Evolutionary conservation across 2,888 invertebrate species (phyloP), one percentile per base, ranked within the genome.

Genomic region (Acrobasis consociella): DNA sequence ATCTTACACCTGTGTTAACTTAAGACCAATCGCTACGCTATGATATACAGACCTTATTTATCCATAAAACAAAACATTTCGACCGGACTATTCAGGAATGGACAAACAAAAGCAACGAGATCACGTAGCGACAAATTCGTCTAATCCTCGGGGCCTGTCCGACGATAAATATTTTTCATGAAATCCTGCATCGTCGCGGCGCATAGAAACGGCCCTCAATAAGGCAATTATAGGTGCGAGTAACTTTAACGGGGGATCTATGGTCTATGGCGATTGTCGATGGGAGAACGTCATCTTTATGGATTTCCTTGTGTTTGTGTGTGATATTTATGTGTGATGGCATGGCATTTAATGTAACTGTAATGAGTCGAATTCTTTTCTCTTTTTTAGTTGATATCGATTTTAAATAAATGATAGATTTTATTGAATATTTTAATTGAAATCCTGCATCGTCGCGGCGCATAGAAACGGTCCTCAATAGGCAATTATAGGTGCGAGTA

Each of bases 181-280:
- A 87, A 90, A 88, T 89, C 90, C 86, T 78, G 72, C 76, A 78
- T 72, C 81, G 77, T 78, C 78, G 77, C 76, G 76, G 69, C 85
- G 91, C 91, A 92, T 92, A 86, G 87, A 91, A 91, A 92, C 88
- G 78, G 88, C 89, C 77, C 80, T 85, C 87, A 91, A 92, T 85
- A 83, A 91, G 91, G 89, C 92, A 89, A 91, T 91, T 89, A 90
- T 87, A 88, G 90, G 89, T 87, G 89, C 80, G 83, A 81, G 89
- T 86, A 86, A 85, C 86, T 87, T 87, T 87, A 84, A 86, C 31
- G 31, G 78, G 78, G 86, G 88, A 89, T 86, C 87, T 88, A 86
- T 70, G 73, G 78, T 72, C 87, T 88, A 86, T 70, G 73, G 78
- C 72, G 59, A 68, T 59, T 52, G 49, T 51, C 52, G 61, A 62